Evolutionary conservation across 2,888 invertebrate genomes (phyloP).

Genomic region (Alcis repandata): DNA sequence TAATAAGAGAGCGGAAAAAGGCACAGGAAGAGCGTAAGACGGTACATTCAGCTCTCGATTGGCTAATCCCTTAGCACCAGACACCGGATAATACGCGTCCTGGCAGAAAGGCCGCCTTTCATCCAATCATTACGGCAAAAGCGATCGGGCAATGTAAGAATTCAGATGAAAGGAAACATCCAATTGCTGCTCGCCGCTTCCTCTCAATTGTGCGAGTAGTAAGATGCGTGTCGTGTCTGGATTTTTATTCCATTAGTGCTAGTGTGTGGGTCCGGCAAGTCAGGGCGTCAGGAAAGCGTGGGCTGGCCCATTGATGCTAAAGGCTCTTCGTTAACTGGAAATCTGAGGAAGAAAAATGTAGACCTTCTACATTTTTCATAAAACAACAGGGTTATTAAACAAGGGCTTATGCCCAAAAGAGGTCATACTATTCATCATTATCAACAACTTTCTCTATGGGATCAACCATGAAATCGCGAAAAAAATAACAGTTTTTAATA

Average conservation of each 20-base stretch:
- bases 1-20: neutral
- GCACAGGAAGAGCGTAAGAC: neutral
- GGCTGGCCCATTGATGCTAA: constrained; percentile 23
- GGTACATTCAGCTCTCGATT: neutral
- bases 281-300: constrained; percentile 28
- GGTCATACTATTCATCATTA: no score
- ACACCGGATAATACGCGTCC: constrained; percentile 18
- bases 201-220: constrained; percentile 39
- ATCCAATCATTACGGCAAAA: constrained; percentile 31
- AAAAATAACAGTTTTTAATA: no score
- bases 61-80: constrained; percentile 27
- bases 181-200: constrained; percentile 43
- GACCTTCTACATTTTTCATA: no score
- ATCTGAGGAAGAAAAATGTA: no score
- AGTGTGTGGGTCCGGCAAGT: constrained; percentile 29
- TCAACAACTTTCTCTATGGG: no score
- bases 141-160: constrained; percentile 31
- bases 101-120: constrained; percentile 30
- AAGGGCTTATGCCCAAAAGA: no score
- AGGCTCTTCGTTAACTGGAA: neutral
- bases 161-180: constrained; percentile 40
- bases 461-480: no score
- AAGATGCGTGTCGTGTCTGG: constrained; percentile 28
- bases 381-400: no score
- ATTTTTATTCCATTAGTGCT: constrained; percentile 22